Base-by-base conservation (phyloP, 2,888 invertebrate species). In the Trichogramma dendrolimi region DNA sequence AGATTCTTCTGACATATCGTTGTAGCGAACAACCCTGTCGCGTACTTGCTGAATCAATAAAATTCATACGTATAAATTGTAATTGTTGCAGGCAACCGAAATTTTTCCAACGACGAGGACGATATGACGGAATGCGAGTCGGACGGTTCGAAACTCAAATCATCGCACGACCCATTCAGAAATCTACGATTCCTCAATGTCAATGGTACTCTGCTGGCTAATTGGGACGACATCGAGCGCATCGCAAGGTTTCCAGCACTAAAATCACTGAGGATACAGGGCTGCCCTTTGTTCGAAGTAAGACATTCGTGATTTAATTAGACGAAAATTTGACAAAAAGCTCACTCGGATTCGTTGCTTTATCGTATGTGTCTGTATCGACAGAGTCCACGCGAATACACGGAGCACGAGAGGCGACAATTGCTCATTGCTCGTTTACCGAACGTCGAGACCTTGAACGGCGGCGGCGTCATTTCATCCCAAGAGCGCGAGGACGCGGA, bases 401-500 rank as follows among this genome's bases (percentile, higher is more conserved):
- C 92, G 10, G 92, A 94, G 77, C 92, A 95, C 80, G 92, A 94
- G 80, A 83, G 95, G 60, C 83, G 96, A 57, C 89, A 95, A 78
- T 83, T 95, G 62, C 81, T 95, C 58, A 91, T 96, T 55, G 95
- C 95, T 8, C 84, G 95, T 66, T 82, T 96, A 65, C 94, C 95
- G 47, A 90, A 89, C 77, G 88, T 96, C 52, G 84, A 86, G 67
- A 90, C 90, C 58, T 81, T 96, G 49, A 96, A 96, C 81, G 96
- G 96, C 1, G 95, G 96, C 61, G 92, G 91, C 14, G 85, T 85
- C 10, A 92, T 96, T 69, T 87, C 88, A 44, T 84, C 83, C 0
- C 90, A 91, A 70, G 96, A 96, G 77, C 84, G 95, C 62, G 94
- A 95, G 79, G 91, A 94, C 74, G 92, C 96, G 10, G 96, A 96